Base-by-base conservation (phyloP, 2,113 vertebrate species). In the Pleuronectes platessa region DNA sequence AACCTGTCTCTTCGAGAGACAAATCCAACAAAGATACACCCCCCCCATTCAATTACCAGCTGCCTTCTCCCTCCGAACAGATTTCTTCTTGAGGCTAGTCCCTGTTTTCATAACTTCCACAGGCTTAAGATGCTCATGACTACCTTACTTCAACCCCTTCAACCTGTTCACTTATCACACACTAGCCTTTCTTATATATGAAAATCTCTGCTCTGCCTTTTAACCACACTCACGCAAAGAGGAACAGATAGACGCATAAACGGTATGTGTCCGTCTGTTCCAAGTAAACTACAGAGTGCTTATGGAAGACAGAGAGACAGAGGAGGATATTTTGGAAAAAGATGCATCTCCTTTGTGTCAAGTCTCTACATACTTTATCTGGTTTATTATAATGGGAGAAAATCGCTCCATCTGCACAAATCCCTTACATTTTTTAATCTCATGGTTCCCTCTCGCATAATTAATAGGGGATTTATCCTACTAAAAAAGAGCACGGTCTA, bases 1-100 rank as follows among this genome's bases (percentile, higher is more conserved):
- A 68, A 76, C 78, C 78, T 26, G 67, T 79, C 61, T 74, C 74
- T 82, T 47, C 56, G 18, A 79, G 61, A 68, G 45, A 76, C 66
- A 65, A 56, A 45, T 64, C 65, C 76, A 62, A 77, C 65, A 79
- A 70, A 82, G 55, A 76, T 68, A 49, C 75, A 63, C 53, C 5
- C 0, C 45, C 27, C 18, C 66, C 54, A 70, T 76, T 74, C 35
- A 68, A 40, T 79, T 68, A 65, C 0, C 2, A 61, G 67, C 47
- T 21, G 2, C 59, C 18, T 35, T 40, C 56, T 45, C 18, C 14
- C 9, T 11, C 17, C 11, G 21, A 42, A 31, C 31, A n/a, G 24
- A 68, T 58, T 68, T 72, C 13, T 13, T 54, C 2, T 31, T 3
- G 45, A 47, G 15, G 45, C 47, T 5, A 18, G 6, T n/a, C 9